Base-by-base conservation (phyloP, 2,888 invertebrate species). In the Troides aeacus region DNA sequence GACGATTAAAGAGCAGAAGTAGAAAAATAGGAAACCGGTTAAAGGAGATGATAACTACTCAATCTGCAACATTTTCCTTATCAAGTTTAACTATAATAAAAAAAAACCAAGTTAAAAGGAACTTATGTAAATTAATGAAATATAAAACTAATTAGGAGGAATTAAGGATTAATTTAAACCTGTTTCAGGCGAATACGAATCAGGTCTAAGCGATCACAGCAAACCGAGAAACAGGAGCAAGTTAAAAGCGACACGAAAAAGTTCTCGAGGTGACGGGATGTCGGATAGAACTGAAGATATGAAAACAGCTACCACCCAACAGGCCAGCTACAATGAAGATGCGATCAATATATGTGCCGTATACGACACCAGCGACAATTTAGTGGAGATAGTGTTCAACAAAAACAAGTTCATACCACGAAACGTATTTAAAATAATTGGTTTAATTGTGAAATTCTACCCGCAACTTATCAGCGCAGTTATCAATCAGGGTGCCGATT, bases 331-430 rank as follows among this genome's bases (percentile, higher is more conserved):
- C 50, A 53, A 56, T 23, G 69, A 73, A 1, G 42, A 70, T 6
- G 62, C 81, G 15, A 58, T 69, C 50, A 77, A 72, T 7, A 74
- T 88, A 4, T 36, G 66, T n/a, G 76, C 82, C 0, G 66, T 79
- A 0, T 83, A 81, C 68, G 84, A 86, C n/a, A 60, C 3, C 8
- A 17, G 17, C 0, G 78, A 81, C 0, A 76, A 83, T 7, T 69
- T 89, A 10, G 74, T 81, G 0, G 77, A 84, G 23, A 65, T 89
- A 0, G 80, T 79, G 63, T 82, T 89, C 21, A 70, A 77, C 0
- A 82, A 79, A 6, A 85, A 84, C 72, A 69, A 17, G 23, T 0
- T 2, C 0, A 74, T 89, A 69, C 87, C 88, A 3, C 73, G 81
- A 6, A 17, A 61, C 12, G 2, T 89, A 1, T 65, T 88, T 0